Evolutionary conservation across 1,140 invertebrate genomes (phyloP).

Genomic region (Drosophila murphyi): DNA sequence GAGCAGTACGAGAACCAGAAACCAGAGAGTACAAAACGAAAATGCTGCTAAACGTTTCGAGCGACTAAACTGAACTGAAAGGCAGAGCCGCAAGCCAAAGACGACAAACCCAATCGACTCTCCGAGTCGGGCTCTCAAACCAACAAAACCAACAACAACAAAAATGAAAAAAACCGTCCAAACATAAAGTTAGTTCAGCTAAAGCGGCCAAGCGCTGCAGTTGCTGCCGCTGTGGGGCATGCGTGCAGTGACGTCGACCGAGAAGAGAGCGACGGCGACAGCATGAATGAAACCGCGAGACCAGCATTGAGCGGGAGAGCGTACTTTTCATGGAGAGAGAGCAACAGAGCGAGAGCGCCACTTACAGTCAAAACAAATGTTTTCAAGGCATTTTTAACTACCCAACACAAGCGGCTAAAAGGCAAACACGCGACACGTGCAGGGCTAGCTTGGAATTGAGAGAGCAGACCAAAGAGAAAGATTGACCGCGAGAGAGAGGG

Average conservation of each 20-base stretch:
- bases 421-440: slow-evolving; percentile 74
- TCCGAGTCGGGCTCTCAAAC: slow-evolving; percentile 45
- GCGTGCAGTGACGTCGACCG: slow-evolving; percentile 51
- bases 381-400: slow-evolving; percentile 29
- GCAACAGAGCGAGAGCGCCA: slow-evolving; percentile 8
- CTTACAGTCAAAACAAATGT: slow-evolving; percentile 70
- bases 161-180: not conserved
- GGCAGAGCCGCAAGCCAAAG: slow-evolving; percentile 12
- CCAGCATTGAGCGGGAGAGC: slow-evolving; percentile 10
- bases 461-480: not conserved
- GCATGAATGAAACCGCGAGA: slow-evolving; percentile 44
- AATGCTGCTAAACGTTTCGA: slow-evolving; percentile 64
- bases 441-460: slow-evolving; percentile 8
- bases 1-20: slow-evolving; percentile 46
- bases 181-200: slow-evolving; percentile 26
- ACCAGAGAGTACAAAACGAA: slow-evolving; percentile 61
- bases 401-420: slow-evolving; percentile 51
- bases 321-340: not conserved
- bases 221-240: slow-evolving; percentile 39
- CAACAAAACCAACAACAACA: not conserved
- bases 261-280: slow-evolving; percentile 18
- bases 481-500: not conserved
- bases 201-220: not conserved
- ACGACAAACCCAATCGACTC: slow-evolving; percentile 9
- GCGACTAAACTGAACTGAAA: slow-evolving; percentile 73